Evolutionary conservation across 2,888 invertebrate species (phyloP), one percentile per base, ranked within the genome.

Genomic region (Nomada fabriciana): DNA sequence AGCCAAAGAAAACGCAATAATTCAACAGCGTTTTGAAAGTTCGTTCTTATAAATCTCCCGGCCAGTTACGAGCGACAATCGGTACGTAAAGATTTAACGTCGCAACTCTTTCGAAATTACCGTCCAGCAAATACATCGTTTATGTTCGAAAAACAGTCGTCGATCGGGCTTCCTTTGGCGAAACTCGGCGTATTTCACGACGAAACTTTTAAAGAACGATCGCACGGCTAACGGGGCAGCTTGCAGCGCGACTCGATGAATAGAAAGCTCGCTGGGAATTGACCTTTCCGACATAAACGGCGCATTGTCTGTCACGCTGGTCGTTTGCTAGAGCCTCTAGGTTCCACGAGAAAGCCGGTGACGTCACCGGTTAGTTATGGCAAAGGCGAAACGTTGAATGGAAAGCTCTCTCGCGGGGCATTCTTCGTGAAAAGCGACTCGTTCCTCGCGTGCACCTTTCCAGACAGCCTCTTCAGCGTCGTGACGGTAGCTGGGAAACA

Each of bases 281-380:
- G 80, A 84, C 79, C 78, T 72, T 82, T 82, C 68, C 70, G 25
- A 55, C 50, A 69, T 69, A 76, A 85, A 75, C 76, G 71, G 11
- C 4, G 29, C 77, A 75, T 83, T 76, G 82, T 81, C 75, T 79
- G 84, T 82, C 67, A 67, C 60, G 65, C 63, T 57, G 71, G 65
- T 60, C 68, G 68, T 63, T 76, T 57, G 60, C 74, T 43, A 64
- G 80, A 83, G 71, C 76, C 60, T 80, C 76, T 73, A 50, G 63
- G 63, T 74, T 71, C 65, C 65, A 69, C 23, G 57, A 20, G 47
- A 65, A 71, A 80, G 53, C n/a, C 36, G 23, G 52, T 67, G 78
- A 83, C 76, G 81, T 78, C 82, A 81, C 60, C 71, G 78, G 78
- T 81, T 78, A 80, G 74, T 84, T 81, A 83, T 53, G 52, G 68